Evolutionary conservation across 2,113 vertebrate species (phyloP).

Genomic region (Panthera tigris): DNA sequence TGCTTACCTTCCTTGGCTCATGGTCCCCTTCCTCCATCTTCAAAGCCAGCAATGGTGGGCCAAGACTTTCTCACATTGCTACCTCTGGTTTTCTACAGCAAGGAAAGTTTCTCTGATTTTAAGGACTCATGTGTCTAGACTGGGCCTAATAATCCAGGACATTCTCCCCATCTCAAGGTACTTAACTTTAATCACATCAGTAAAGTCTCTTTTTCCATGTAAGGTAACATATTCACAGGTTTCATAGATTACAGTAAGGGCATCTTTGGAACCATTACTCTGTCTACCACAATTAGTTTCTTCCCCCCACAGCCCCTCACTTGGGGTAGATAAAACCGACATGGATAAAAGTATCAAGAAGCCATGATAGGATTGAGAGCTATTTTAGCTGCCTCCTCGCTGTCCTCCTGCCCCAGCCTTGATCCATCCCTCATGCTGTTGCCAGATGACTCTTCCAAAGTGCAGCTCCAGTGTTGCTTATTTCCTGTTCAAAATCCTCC

Average conservation of each 20-base stretch:
- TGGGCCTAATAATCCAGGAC: neutral
- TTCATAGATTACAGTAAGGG: neutral
- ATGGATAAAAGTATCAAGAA: neutral
- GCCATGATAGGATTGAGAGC: neutral
- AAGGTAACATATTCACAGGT: neutral
- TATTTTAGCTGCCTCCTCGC: neutral
- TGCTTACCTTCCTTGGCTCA: neutral
- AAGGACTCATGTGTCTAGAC: neutral
- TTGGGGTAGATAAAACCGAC: neutral
- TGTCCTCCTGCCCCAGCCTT: neutral
- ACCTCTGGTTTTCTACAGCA: neutral
- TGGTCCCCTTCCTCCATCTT: neutral
- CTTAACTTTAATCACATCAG: neutral
- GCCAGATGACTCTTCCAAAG: neutral
- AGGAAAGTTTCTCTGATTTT: neutral
- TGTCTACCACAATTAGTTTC: neutral
- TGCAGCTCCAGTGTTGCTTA: neutral
- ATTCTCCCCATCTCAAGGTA: neutral
- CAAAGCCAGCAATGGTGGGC: neutral
- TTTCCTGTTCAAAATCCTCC: neutral
- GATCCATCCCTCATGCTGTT: neutral
- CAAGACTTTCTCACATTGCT: neutral
- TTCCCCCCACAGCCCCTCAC: neutral
- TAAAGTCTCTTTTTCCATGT: neutral
- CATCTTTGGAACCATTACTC: neutral